Evolutionary conservation across 2,888 invertebrate species (phyloP).

Genomic region (Coecobrya sp.): DNA sequence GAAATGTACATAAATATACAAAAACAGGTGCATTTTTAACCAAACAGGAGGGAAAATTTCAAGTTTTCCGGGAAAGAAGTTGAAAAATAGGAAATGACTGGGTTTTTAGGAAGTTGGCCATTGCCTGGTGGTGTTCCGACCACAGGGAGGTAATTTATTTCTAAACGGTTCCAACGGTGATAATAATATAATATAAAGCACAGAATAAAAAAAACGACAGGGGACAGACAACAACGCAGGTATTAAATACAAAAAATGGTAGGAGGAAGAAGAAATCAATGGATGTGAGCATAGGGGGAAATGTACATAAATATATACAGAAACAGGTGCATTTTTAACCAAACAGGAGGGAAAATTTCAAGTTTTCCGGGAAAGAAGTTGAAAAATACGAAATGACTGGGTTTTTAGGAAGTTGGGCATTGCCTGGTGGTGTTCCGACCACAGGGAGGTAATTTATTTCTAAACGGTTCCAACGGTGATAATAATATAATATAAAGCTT

Average conservation of each 20-base stretch:
- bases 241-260: slow-evolving; percentile 46
- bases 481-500: slow-evolving; percentile 39
- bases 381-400: neutral
- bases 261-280: slow-evolving; percentile 34
- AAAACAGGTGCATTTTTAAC: slow-evolving; percentile 41
- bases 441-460: slow-evolving; percentile 26
- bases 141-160: slow-evolving; percentile 29
- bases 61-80: neutral
- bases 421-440: slow-evolving; percentile 21
- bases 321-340: slow-evolving; percentile 32
- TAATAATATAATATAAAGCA: slow-evolving; percentile 54
- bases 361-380: neutral
- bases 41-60: neutral
- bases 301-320: neutral
- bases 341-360: neutral
- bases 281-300: neutral
- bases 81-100: neutral
- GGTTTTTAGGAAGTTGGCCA: neutral
- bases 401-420: neutral
- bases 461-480: slow-evolving; percentile 47
- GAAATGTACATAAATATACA: neutral
- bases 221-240: slow-evolving; percentile 47
- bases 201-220: neutral
- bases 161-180: slow-evolving; percentile 44
- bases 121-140: slow-evolving; percentile 15